A percentile compares a stretch with the other conserved stretches of the same genome.
Conservation (phyloP, 2,888 invertebrate species). For the Athalia rosae region DNA sequence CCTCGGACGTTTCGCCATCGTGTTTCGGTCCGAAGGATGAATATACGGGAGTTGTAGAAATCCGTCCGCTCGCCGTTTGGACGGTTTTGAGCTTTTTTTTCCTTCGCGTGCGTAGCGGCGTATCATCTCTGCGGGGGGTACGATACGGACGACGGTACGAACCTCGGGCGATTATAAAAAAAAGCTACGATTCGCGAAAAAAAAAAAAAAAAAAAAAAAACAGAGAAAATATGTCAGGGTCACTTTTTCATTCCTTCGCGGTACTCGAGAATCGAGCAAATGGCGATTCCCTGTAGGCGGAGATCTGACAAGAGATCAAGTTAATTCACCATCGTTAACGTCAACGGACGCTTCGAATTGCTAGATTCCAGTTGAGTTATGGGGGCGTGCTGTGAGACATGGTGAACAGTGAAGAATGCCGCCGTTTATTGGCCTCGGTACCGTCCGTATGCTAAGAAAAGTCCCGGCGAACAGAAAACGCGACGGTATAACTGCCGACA, state of each 20-base stretch:
- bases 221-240: background rate
- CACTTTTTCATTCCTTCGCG: background rate
- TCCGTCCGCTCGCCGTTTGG: no score
- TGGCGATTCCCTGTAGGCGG: background rate
- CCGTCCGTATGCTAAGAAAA: slow-evolving; percentile 9
- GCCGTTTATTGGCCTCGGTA: slow-evolving; percentile 24
- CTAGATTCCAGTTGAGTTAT: slow-evolving; percentile 28
- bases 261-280: background rate
- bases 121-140: background rate
- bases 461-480: background rate
- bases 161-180: slow-evolving; percentile 19
- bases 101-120: background rate
- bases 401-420: slow-evolving; percentile 8
- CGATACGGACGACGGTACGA: no score
- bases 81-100: background rate
- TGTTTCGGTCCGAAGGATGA: no score
- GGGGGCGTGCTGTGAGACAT: background rate
- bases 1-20: no score
- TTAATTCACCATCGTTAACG: slow-evolving; percentile 44
- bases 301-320: slow-evolving; percentile 43
- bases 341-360: slow-evolving; percentile 26
- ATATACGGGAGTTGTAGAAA: no score
- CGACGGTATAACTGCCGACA: no score
- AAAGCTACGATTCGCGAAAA: slow-evolving; percentile 5
- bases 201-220: slow-evolving; percentile 7